Base-by-base conservation (phyloP, 2,888 invertebrate genomes). In the Apantesis nais region DNA sequence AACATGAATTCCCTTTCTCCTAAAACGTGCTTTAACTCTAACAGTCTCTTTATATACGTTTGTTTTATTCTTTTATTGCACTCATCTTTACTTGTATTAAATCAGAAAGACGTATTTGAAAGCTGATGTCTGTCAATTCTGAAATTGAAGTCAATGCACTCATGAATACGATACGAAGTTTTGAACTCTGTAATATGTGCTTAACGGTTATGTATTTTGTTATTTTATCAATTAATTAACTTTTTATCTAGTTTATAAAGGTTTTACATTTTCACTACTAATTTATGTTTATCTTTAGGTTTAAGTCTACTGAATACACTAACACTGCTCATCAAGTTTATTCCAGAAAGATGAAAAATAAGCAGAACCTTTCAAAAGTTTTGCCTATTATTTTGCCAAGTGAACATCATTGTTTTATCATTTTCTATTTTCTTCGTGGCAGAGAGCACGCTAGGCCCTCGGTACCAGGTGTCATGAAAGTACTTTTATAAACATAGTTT, bases 1-100 rank as follows among this genome's bases (percentile, higher is more conserved):
- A 76, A 78, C 78, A 78, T 55, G 70, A 72, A 80, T 73, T 78
- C 71, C 81, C 81, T 78, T 72, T 78, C 68, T 78, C 76, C 74
- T 72, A 76, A 78, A 74, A 74, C 79, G 81, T 78, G 79, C 68
- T 61, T 37, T 63, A 70, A 39, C 81, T 52, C n/a, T 52, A 22
- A 48, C 48, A 0, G 44, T 73, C 67, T 64, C 71, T 66, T 76
- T 67, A 67, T 73, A 72, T 72, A 58, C 14, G 58, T 58, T 58
- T 60, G 29, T 80, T 80, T 71, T 76, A 79, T 76, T 65, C 61
- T 22, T 60, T 12, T 48, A 25, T 68, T 37, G n/a, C 16, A 41
- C n/a, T 58, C 19, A n/a, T 37, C 25, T 64, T 29, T 29, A 52
- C n/a, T 61, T 65, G 58, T 62, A 29, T 68, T 48, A 9, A 67